Base-by-base conservation (phyloP, 1,140 invertebrate species). In the Saccostrea glomerata region DNA sequence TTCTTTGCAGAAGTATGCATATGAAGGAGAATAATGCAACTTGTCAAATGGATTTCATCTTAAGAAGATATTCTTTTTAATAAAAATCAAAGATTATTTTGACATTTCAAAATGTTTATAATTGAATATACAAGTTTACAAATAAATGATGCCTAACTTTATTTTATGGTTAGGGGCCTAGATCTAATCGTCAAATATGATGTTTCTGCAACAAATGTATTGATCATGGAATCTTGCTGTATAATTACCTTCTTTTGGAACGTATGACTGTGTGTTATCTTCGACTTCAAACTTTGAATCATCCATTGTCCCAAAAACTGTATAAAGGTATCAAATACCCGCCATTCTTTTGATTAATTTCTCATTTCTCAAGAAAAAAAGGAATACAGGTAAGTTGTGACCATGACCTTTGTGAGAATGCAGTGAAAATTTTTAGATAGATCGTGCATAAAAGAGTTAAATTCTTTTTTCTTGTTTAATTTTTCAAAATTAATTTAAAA, bases 161-260 rank as follows among this genome's bases (percentile, higher is more conserved):
- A 36, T 36, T 36, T 36, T 1, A 36, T 36, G 30, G 30, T 36
- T 36, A 1, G 30, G 30, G 30, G 30, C 30, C 30, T 36, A n/a
- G n/a, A n/a, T n/a, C n/a, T n/a, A 36, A 36, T 36, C 30, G 30
- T 36, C 30, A 36, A 36, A 36, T 36, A 36, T 36, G 30, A 36
- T 36, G 30, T 36, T 36, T 36, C 30, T 36, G 30, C 30, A 36
- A 63, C 17, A 2, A 7, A 63, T 47, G 17, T 20, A 3, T 17
- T n/a, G 58, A 63, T 0, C 58, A 20, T n/a, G n/a, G 15, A 6
- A 63, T 63, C 47, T 77, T 77, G 12, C 30, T 77, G 70, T 77
- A 36, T 36, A 36, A 36, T 77, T 77, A 77, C 70, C 70, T 77
- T 77, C 70, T 77, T 77, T 77, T 30, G 70, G 25, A 77, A 25